Percentiles rank a stretch among this genome's conserved stretches.
These are phyloP conservation scores for Atta cephalotes DNA, from an alignment of 1,140 invertebrate species.

Conservation along the genomic window DNA sequence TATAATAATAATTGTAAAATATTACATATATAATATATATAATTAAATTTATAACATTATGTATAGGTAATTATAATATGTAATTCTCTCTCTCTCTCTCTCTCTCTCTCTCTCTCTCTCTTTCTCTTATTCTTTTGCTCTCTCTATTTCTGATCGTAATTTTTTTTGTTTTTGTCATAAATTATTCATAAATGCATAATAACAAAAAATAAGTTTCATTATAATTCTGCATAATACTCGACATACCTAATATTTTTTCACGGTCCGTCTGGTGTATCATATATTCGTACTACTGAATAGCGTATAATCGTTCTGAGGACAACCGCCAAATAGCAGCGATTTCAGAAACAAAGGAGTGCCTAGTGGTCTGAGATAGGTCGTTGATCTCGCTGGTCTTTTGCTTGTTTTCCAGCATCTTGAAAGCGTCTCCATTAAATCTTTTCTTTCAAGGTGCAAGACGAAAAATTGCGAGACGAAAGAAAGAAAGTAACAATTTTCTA, in stretches of 20 bases:
- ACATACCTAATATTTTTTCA: neutral
- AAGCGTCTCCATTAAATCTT: conserved; percentile 57
- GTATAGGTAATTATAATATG: conserved; percentile 2
- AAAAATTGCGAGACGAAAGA: conserved; percentile 57
- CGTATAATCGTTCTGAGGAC: conserved; percentile 26
- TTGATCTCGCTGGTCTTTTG: conserved; percentile 49
- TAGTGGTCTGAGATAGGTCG: conserved; percentile 40
- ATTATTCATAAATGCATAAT: neutral
- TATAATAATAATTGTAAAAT: no score
- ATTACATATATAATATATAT: neutral
- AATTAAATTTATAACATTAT: conserved; percentile 12
- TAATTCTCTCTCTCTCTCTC: neutral
- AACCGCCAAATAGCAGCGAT: conserved; percentile 37
- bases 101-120: no score
- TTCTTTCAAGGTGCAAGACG: conserved; percentile 47
- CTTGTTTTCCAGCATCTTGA: conserved; percentile 52
- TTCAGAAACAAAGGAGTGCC: conserved; percentile 37
- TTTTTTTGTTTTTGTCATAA: neutral
- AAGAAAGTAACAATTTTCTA: conserved; percentile 37
- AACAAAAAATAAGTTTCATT: neutral
- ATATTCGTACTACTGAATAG: conserved; percentile 7
- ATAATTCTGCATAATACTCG: neutral
- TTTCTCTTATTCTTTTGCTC: neutral
- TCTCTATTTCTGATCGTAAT: neutral
- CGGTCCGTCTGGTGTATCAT: neutral